Conservation (phyloP, 2,888 invertebrate species). For the Elmis aenea region DNA sequence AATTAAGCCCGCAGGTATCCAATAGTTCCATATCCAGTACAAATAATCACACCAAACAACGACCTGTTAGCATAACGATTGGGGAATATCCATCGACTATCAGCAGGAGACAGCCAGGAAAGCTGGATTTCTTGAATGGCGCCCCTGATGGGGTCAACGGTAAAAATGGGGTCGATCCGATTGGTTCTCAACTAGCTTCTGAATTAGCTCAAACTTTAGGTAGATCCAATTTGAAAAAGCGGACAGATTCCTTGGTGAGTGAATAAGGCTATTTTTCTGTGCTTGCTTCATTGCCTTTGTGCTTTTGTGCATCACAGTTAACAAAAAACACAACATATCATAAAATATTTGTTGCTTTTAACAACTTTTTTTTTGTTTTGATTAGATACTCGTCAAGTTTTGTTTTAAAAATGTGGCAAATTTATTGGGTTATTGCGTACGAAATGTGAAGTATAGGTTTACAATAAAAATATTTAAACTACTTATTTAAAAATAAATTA, state of each 20-base stretch:
- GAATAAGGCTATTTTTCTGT: too few relatives aligned
- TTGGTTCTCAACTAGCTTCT: conserved; percentile 64
- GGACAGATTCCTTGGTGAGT: conserved; percentile 62
- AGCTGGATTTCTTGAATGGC: conserved; percentile 61
- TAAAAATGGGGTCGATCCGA: conserved; percentile 43
- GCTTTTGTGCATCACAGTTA: too few relatives aligned
- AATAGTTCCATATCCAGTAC: conserved; percentile 32
- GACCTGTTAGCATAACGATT: conserved; percentile 65
- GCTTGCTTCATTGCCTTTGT: too few relatives aligned
- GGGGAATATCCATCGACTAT: conserved; percentile 62
- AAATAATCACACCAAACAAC: conserved; percentile 52
- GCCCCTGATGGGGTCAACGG: conserved; percentile 42
- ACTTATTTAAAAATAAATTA: too few relatives aligned
- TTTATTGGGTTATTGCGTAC: too few relatives aligned
- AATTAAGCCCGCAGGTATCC: conserved; percentile 29
- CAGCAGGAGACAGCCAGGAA: conserved; percentile 60
- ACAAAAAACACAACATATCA: too few relatives aligned
- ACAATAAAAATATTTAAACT: too few relatives aligned
- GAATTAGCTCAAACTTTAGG: conserved; percentile 71
- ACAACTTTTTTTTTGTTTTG: too few relatives aligned
- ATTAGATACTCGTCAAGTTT: too few relatives aligned
- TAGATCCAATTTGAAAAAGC: conserved; percentile 69
- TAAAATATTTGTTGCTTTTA: too few relatives aligned
- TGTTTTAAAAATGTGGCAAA: too few relatives aligned
- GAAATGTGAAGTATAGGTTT: too few relatives aligned